These are phyloP conservation scores for Cephalotes varians DNA, from an alignment of 2,888 invertebrate species.

Conservation along the genomic window DNA sequence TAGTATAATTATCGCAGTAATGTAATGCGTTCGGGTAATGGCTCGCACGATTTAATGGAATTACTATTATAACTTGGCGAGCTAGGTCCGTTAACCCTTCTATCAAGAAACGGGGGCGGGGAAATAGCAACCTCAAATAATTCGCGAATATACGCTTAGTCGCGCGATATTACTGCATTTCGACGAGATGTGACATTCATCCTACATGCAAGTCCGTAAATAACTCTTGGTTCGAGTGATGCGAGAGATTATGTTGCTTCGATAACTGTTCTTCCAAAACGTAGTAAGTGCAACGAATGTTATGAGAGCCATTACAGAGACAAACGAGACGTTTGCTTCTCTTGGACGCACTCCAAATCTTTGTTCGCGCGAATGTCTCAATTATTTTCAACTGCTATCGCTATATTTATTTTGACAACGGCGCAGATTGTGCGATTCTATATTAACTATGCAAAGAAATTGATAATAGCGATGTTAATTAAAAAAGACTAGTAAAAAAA, in stretches of 20 bases:
- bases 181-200: constrained; percentile 23
- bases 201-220: constrained; percentile 52
- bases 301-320: constrained; percentile 44
- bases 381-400: constrained; percentile 58
- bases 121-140: constrained; percentile 39
- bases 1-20: constrained; percentile 48
- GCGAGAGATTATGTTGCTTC: constrained; percentile 40
- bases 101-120: constrained; percentile 33
- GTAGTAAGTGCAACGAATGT: constrained; percentile 51
- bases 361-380: constrained; percentile 44
- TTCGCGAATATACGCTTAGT: constrained; percentile 33
- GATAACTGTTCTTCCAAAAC: constrained; percentile 10
- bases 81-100: constrained; percentile 40
- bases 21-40: constrained; percentile 51
- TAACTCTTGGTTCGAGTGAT: constrained; percentile 59
- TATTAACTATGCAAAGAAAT: background rate
- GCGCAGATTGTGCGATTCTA: background rate
- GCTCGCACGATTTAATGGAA: constrained; percentile 51
- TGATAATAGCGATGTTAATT: background rate
- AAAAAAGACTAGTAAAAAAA: background rate
- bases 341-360: constrained; percentile 61
- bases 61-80: constrained; percentile 48
- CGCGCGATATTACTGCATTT: constrained; percentile 43
- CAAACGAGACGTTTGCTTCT: constrained; percentile 39
- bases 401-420: constrained; percentile 35